A percentile compares a stretch with the other conserved stretches of the same genome.
Conservation (phyloP, 2,113 vertebrate genomes). For the Perognathus longimembris region DNA sequence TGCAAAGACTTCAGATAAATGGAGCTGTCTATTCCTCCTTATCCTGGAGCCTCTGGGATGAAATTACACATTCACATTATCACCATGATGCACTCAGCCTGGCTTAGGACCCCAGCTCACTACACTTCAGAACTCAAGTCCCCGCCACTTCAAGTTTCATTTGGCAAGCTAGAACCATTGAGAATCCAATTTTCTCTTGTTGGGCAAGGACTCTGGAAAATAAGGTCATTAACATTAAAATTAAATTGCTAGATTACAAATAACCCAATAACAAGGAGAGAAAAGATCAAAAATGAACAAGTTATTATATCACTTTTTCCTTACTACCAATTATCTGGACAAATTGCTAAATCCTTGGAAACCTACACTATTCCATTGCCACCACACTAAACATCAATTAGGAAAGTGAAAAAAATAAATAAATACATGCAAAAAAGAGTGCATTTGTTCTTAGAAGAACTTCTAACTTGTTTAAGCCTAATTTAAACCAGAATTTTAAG, state of each 20-base stretch:
- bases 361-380: neutral
- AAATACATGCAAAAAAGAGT: neutral
- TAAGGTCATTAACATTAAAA: constrained; percentile 55
- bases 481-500: constrained; percentile 43
- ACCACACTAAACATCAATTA: neutral
- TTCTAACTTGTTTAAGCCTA: neutral
- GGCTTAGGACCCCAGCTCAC: neutral
- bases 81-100: neutral
- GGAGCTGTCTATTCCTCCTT: neutral
- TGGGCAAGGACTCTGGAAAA: constrained; percentile 37
- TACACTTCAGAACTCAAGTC: neutral
- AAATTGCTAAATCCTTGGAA: constrained; percentile 39
- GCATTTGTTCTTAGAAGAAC: neutral
- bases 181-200: constrained; percentile 32
- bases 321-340: constrained; percentile 31
- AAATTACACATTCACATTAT: neutral
- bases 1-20: neutral
- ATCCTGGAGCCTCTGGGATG: neutral
- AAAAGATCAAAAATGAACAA: neutral
- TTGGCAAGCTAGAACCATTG: constrained; percentile 5
- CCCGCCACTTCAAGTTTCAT: constrained; percentile 15
- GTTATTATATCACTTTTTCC: neutral
- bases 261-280: neutral
- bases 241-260: constrained; percentile 45
- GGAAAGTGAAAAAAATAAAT: neutral